phyloP scores from a whole-genome alignment of 2,113 vertebrate species.

The Ictalurus punctatus region DNA sequence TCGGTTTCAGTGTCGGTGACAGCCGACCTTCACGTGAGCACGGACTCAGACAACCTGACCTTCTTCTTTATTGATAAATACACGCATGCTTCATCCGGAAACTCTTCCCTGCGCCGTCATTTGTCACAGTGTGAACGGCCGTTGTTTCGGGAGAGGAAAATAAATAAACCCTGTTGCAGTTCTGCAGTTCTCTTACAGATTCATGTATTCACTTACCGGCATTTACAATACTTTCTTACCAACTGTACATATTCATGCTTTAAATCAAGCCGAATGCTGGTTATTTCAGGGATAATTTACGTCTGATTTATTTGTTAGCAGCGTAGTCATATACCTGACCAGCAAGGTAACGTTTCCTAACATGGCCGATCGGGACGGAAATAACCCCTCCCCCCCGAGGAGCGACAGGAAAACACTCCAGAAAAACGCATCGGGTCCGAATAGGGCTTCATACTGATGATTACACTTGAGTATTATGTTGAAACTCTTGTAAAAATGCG shows the following conservation, averaged over 20 bases:
- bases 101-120: neutral
- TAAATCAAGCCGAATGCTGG: neutral
- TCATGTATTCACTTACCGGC: neutral
- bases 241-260: neutral
- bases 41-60: slow-evolving; percentile 10
- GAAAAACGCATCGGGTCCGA: neutral
- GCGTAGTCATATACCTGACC: neutral
- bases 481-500: neutral
- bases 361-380: neutral
- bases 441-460: neutral
- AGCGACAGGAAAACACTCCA: neutral
- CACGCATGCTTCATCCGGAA: neutral
- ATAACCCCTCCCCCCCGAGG: neutral
- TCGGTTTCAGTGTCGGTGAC: neutral
- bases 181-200: too few relatives aligned
- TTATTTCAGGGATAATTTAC: neutral
- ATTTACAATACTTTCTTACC: neutral
- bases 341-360: neutral
- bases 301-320: neutral
- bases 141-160: neutral
- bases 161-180: neutral
- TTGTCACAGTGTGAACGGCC: neutral
- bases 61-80: slow-evolving; percentile 13
- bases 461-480: neutral
- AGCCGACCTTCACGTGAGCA: slow-evolving; percentile 6